These are phyloP conservation scores for Alauda arvensis DNA, from an alignment of 2,797 vertebrate species.

Conservation along the genomic window DNA sequence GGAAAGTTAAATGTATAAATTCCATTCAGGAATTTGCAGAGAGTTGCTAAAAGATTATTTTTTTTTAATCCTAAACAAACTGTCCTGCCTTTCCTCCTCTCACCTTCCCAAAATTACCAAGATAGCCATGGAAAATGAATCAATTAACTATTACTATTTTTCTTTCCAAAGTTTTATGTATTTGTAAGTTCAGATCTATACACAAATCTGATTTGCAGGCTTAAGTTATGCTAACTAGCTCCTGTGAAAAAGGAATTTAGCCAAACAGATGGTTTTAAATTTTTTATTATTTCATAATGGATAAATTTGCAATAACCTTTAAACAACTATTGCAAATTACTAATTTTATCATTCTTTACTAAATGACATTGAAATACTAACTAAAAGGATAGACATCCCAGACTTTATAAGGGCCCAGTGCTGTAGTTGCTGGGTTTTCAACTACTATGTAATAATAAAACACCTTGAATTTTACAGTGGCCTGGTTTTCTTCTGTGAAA, in stretches of 20 bases:
- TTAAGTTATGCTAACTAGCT: background rate
- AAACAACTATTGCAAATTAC: conserved; percentile 13
- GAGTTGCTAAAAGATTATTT: background rate
- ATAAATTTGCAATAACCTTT: background rate
- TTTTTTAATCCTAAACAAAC: background rate
- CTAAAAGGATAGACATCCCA: background rate
- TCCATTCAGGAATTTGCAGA: background rate
- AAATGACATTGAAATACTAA: conserved; percentile 6
- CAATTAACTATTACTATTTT: background rate
- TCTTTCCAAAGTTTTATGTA: background rate
- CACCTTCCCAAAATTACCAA: background rate
- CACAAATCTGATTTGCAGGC: background rate
- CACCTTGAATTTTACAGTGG: background rate
- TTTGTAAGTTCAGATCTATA: background rate
- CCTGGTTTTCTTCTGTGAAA: background rate
- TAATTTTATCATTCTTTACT: conserved; percentile 3
- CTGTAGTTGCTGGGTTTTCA: background rate
- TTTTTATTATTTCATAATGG: background rate
- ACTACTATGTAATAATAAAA: background rate
- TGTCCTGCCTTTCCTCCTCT: background rate
- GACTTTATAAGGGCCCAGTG: background rate
- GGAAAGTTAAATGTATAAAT: background rate
- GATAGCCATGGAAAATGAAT: background rate
- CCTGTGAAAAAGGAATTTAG: conserved; percentile 19
- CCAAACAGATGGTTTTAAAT: conserved; percentile 7